Evolutionary conservation across 2,797 vertebrate species (phyloP), one percentile per base, ranked within the genome.

Genomic region (Epinephelus awoara): DNA sequence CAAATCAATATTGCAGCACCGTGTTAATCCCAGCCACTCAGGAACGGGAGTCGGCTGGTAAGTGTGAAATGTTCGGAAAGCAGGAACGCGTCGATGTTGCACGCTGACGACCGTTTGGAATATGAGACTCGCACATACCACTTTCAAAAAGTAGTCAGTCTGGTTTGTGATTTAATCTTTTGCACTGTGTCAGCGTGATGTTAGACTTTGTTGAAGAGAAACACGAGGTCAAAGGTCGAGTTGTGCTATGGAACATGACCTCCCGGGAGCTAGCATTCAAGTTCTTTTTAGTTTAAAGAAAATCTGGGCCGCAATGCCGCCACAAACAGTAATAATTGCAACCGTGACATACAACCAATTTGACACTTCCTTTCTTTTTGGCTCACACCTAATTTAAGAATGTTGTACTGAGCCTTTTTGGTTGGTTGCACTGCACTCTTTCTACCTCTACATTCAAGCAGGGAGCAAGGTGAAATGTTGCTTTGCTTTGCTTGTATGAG

Each of bases 1-100:
- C 91, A 92, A 93, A 93, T 93, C 93, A 94, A 94, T 94, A 93
- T 88, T 83, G 87, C 89, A 88, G 90, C 77, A 64, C 77, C 58
- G 63, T 70, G 90, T 87, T 87, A 89, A 93, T 93, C 86, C 83
- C 84, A 85, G 83, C 68, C 82, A 80, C 91, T 87, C 84, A 66
- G 78, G 67, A 84, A 59, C 3, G 7, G 68, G 65, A 85, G 57
- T 25, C 77, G 23, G 49, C n/a, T 27, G 27, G 75, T 17, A 57
- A 7, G 74, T 14, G 79, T 25, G 83, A 67, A 68, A 78, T 40
- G 71, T 82, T 86, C 19, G 17, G 54, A 67, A 74, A 64, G 77
- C 63, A 82, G 51, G 77, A 67, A 82, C 7, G 7, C 27, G 65
- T 65, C 17, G 47, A 73, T 66, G 74, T 56, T 46, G 58, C 21